phyloP scores from a whole-genome alignment of 1,140 invertebrate species.

The Bathynomus jamesi region DNA sequence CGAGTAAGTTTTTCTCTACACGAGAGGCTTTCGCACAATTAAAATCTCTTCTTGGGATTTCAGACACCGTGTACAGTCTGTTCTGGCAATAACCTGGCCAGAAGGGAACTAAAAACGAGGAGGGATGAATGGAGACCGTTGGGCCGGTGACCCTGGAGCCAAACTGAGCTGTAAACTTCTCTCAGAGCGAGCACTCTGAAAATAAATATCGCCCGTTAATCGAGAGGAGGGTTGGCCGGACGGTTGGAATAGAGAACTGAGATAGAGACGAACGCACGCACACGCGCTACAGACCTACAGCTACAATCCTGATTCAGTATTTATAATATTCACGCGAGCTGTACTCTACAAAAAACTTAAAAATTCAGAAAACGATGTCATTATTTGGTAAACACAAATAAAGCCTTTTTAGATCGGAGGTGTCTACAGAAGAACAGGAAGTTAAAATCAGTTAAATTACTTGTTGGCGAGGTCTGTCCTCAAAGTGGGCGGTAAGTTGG shows the following conservation, averaged over 20 bases:
- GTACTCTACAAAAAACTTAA: no score
- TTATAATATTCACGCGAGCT: no score
- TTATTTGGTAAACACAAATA: no score
- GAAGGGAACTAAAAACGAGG: slow-evolving; percentile 48
- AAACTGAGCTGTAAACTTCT: slow-evolving; percentile 52
- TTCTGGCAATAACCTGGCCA: slow-evolving; percentile 36
- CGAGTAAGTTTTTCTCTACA: not conserved
- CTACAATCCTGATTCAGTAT: no score
- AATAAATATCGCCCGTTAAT: slow-evolving; percentile 55
- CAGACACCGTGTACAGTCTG: slow-evolving; percentile 3
- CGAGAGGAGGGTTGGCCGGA: slow-evolving; percentile 54
- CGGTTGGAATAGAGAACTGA: no score
- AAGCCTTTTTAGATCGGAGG: no score
- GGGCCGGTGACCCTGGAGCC: slow-evolving; percentile 50
- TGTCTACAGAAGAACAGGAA: no score
- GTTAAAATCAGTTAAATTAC: no score
- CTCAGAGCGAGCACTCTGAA: slow-evolving; percentile 53
- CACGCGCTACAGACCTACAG: no score
- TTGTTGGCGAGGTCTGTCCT: slow-evolving; percentile 59
- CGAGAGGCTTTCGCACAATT: not conserved
- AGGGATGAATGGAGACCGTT: slow-evolving; percentile 51
- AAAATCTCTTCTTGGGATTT: not conserved
- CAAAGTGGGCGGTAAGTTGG: slow-evolving; percentile 54
- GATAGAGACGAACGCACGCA: no score
- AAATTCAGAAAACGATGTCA: no score